Conservation (phyloP, 2,888 invertebrate genomes). For the Strigamia maritima region DNA sequence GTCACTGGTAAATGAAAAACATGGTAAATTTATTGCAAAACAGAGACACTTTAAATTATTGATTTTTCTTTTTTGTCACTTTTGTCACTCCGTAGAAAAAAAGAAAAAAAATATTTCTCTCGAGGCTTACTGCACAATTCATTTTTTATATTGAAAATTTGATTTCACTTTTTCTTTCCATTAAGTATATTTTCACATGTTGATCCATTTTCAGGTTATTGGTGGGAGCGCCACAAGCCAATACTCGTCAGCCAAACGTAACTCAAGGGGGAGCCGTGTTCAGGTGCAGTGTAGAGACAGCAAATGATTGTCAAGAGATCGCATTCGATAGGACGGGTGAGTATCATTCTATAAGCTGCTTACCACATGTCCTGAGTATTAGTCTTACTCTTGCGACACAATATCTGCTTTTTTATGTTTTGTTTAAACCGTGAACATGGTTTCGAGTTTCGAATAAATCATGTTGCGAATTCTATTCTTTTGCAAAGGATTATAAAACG, state of each 20-base stretch:
- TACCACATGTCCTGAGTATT: background rate
- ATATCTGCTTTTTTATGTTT: background rate
- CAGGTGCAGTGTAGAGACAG: slow-evolving; percentile 61
- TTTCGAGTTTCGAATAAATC: too few species aligned
- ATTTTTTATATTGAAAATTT: background rate
- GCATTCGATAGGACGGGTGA: slow-evolving; percentile 68
- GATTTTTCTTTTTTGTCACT: background rate
- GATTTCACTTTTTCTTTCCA: background rate
- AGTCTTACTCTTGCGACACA: background rate
- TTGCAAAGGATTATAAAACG: too few species aligned
- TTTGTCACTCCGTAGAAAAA: background rate
- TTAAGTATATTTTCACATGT: background rate
- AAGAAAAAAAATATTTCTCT: background rate
- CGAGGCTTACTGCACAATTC: background rate
- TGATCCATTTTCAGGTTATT: slow-evolving; percentile 67
- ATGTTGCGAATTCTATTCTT: too few species aligned
- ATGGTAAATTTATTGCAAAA: too few species aligned
- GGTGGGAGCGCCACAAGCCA: slow-evolving; percentile 84
- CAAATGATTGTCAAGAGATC: slow-evolving; percentile 67
- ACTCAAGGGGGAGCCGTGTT: slow-evolving; percentile 79
- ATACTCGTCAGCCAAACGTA: slow-evolving; percentile 64
- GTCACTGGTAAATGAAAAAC: background rate
- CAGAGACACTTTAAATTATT: background rate
- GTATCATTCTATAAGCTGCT: slow-evolving; percentile 39
- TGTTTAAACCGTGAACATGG: background rate